Evolutionary conservation across 2,888 invertebrate species (phyloP), one percentile per base, ranked within the genome.

Genomic region (Drosophila recens): DNA sequence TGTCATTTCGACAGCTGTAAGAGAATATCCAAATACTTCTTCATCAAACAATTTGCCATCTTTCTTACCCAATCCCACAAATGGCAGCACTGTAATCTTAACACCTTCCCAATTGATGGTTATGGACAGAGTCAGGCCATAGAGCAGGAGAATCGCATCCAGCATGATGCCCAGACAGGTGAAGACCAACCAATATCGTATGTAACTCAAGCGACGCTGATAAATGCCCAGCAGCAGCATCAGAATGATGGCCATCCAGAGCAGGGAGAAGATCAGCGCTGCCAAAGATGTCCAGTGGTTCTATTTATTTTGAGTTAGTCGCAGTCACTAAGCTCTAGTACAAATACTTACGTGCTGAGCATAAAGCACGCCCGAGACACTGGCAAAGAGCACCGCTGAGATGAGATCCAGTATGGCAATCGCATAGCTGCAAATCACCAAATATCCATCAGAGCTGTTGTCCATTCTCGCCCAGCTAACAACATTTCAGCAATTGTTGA

Each of bases 401-500:
- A 82, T 27, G 43, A 87, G 59, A 68, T 87, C 86, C 62, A 89
- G 56, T 17, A 72, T 4, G n/a, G 80, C 86, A 65, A 87, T 88
- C 48, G 64, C 69, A 70, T 87, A 87, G 73, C 90, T 83, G 65
- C 89, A 89, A 51, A 66, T 53, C 54, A 89, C 80, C 72, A 86
- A 86, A 71, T 89, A 86, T 61, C 72, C 66, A 67, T 77, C 67
- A 46, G 64, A 46, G 27, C 13, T n/a, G 48, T 2, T 11, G 38
- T 56, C 63, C 69, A 75, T 65, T 52, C 36, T 66, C 69, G 62
- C 20, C 36, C 52, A 62, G 61, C 43, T 58, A 57, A 38, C 61
- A 57, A 38, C 61, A 64, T 53, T 72, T 61, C 46, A 61, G 36
- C 43, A 63, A 27, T 56, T 53, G 66, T 67, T 52, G 45, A 63